Evolutionary conservation across 2,113 vertebrate species (phyloP), one percentile per base, ranked within the genome.

Genomic region (Corythoichthys intestinalis): DNA sequence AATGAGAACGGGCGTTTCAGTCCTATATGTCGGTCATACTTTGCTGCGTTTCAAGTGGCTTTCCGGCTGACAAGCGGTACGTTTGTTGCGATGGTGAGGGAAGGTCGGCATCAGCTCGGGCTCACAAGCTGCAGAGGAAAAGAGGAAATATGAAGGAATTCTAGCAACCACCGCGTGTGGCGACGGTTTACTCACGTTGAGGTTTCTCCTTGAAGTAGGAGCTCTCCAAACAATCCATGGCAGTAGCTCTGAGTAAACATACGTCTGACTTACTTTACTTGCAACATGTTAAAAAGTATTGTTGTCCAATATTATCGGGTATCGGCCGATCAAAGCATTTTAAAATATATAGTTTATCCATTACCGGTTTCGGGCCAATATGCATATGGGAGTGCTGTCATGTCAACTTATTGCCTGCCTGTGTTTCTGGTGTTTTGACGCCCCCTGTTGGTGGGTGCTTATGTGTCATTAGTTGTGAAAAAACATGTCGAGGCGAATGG

Each of bases 141-240:
- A 35, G 57, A 65, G 2, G 41, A 28, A 52, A 14, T 6, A 5
- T 48, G 38, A 28, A 28, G 20, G 20, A 28, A 28, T 28, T 28
- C 20, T 28, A 6, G 17, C 0, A 0, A 48, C 39, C 6, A 6
- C 34, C 28, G 1, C 0, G 6, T 4, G 2, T 0, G 6, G 8
- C 0, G 8, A 2, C 2, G 1, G 2, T 64, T 39, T 5, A 96
- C 97, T 96, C 81, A 99, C 96, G 96, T 15, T 98, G 78, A 4
- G 97, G 96, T 72, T 99, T 98, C 80, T 98, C 97, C 80, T 99
- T 99, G 88, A 99, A 99, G 90, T 99, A 99, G 15, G 96, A 98
- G 68, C 95, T 99, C 64, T 98, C 96, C 88, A 98, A 74, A 77
- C 93, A 92, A 65, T 99, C 97, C 17, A 93, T 93, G 0, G 97